These are phyloP conservation scores for Eledona agricola DNA, from an alignment of 2,888 invertebrate species.

Conservation along the genomic window DNA sequence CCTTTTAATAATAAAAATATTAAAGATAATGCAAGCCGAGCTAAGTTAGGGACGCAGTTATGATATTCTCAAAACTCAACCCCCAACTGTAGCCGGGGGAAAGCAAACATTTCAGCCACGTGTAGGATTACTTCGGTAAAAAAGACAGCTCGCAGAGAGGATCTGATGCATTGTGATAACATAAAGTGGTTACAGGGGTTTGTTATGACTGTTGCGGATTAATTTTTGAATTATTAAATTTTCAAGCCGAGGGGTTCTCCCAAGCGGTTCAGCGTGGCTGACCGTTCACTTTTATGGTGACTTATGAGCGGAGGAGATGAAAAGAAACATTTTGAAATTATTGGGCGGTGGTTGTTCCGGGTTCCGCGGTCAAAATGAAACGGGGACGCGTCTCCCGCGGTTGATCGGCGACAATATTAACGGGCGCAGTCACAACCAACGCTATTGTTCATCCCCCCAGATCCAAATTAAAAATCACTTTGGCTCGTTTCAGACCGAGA, in stretches of 20 bases:
- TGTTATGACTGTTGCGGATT: conserved; percentile 57
- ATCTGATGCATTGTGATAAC: conserved; percentile 55
- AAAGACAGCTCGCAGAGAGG: conserved; percentile 52
- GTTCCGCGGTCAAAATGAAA: conserved; percentile 33
- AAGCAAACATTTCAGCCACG: conserved; percentile 51
- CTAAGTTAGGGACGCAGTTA: conserved; percentile 7
- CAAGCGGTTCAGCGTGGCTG: conserved; percentile 9
- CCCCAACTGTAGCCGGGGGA: conserved; percentile 27
- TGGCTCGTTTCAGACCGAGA: conserved; percentile 41
- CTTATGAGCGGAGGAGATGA: conserved; percentile 24
- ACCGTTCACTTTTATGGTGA: conserved; percentile 32
- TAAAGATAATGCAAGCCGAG: too few species aligned
- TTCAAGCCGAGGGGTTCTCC: conserved; percentile 33
- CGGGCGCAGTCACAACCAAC: conserved; percentile 33
- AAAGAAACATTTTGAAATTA: conserved; percentile 21
- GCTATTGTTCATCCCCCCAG: conserved; percentile 41
- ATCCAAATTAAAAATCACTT: conserved; percentile 49
- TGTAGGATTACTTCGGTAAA: conserved; percentile 50
- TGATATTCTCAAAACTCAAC: conserved; percentile 8
- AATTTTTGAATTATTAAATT: conserved; percentile 58
- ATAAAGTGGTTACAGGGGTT: conserved; percentile 56
- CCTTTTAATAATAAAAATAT: too few species aligned
- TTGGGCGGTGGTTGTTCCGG: conserved; percentile 19
- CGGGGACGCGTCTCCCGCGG: conserved; percentile 29
- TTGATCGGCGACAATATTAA: conserved; percentile 35